A percentile compares a stretch with the other conserved stretches of the same genome.
Evolutionary conservation across 2,113 vertebrate species (phyloP).

Genomic region (Rousettus leschenaultii): DNA sequence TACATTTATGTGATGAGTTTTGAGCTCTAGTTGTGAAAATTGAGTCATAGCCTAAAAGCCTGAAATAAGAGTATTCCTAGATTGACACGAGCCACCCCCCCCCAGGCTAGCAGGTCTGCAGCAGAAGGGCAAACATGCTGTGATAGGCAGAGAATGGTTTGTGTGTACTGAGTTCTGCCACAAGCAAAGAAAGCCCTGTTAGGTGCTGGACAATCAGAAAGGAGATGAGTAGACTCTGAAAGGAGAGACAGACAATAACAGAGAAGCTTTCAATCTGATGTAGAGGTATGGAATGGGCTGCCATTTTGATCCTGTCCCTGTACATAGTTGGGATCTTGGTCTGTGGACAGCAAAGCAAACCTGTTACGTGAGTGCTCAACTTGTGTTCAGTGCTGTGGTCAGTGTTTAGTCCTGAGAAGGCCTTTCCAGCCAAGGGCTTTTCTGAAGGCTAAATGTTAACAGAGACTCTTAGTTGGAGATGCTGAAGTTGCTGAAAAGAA

Average conservation of each 20-base stretch:
- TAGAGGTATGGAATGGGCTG: background rate
- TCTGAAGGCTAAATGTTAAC: background rate
- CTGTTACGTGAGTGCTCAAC: background rate
- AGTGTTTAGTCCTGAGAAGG: background rate
- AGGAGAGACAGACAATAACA: background rate
- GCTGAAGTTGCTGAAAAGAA: background rate
- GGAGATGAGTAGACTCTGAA: background rate
- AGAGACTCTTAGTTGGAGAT: constrained; percentile 21
- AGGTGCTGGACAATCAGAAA: background rate
- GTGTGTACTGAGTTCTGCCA: background rate
- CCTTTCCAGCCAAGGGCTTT: background rate
- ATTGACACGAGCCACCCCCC: background rate
- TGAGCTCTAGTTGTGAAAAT: constrained; percentile 56
- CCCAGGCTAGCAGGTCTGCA: background rate
- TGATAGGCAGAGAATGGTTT: background rate
- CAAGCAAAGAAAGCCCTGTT: background rate
- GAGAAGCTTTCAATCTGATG: background rate
- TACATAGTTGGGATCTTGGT: background rate
- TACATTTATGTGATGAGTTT: constrained; percentile 67
- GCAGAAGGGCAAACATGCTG: background rate
- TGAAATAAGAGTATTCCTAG: constrained; percentile 20
- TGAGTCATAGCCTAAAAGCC: constrained; percentile 53
- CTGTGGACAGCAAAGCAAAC: background rate
- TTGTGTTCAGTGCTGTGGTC: background rate
- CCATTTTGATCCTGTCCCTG: background rate